Conservation (phyloP, 2,113 vertebrate genomes). For the Loxodonta africana region DNA sequence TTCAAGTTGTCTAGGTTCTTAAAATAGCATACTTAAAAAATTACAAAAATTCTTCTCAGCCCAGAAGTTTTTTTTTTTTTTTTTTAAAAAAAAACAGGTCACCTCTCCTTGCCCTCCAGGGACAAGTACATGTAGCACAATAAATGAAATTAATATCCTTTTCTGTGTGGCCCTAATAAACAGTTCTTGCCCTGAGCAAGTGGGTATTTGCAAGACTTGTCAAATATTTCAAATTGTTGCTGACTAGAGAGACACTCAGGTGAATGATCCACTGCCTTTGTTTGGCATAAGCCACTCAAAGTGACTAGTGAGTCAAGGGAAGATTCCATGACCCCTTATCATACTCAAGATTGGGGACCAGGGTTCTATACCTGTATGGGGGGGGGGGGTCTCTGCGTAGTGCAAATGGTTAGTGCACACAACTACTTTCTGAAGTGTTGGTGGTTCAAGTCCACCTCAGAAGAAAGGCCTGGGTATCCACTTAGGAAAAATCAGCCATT, state of each 20-base stretch:
- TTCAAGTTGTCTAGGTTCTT: slow-evolving; percentile 24
- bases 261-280: slow-evolving; percentile 59
- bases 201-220: slow-evolving; percentile 66
- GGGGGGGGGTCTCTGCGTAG: neutral
- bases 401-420: neutral
- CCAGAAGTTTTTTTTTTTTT: neutral
- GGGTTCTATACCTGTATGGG: neutral
- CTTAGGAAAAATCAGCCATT: neutral
- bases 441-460: neutral
- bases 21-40: slow-evolving; percentile 37
- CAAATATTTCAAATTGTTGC: slow-evolving; percentile 61
- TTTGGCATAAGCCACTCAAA: slow-evolving; percentile 43
- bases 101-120: slow-evolving; percentile 30
- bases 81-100: neutral
- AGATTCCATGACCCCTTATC: neutral
- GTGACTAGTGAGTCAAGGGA: neutral
- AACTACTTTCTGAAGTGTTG: neutral
- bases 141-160: slow-evolving; percentile 70
- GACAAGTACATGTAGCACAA: slow-evolving; percentile 58
- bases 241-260: slow-evolving; percentile 25
- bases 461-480: neutral
- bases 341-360: neutral
- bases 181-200: slow-evolving; percentile 49
- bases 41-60: slow-evolving; percentile 5
- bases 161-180: slow-evolving; percentile 68